Evolutionary conservation across 1,140 invertebrate genomes (phyloP).

Genomic region (Brevipalpus yothersi): DNA sequence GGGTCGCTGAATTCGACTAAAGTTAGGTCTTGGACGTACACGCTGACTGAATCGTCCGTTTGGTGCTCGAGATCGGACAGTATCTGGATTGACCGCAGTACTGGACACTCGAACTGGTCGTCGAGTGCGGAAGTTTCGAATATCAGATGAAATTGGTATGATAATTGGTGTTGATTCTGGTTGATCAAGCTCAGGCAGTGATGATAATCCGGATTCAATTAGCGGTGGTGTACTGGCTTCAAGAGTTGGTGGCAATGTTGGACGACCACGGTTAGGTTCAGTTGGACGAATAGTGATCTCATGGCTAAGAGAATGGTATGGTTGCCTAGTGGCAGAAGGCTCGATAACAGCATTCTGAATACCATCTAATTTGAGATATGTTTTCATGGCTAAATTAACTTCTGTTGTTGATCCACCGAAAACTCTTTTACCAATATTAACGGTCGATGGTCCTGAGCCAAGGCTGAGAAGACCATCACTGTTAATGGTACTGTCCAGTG

Average conservation of each 20-base stretch:
- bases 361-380: constrained; percentile 15
- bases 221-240: neutral
- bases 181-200: neutral
- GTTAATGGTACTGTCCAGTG: constrained; percentile 10
- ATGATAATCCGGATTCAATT: neutral
- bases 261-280: neutral
- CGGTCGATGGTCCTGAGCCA: constrained; percentile 10
- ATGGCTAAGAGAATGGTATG: neutral
- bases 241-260: neutral
- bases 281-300: no score
- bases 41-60: neutral
- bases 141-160: neutral
- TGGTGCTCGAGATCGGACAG: neutral
- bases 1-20: neutral
- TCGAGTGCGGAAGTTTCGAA: neutral
- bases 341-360: constrained; percentile 16
- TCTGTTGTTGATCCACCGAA: constrained; percentile 16
- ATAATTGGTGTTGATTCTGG: neutral
- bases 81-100: neutral
- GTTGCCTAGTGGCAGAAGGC: constrained; percentile 14
- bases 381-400: constrained; percentile 18
- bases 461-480: constrained; percentile 15
- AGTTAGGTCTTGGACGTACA: neutral
- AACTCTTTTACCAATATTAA: constrained; percentile 16
- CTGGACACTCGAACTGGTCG: constrained; percentile 2